Evolutionary conservation across 2,888 invertebrate genomes (phyloP), one percentile per base, ranked within the genome.

Genomic region (Hartigia nigra): DNA sequence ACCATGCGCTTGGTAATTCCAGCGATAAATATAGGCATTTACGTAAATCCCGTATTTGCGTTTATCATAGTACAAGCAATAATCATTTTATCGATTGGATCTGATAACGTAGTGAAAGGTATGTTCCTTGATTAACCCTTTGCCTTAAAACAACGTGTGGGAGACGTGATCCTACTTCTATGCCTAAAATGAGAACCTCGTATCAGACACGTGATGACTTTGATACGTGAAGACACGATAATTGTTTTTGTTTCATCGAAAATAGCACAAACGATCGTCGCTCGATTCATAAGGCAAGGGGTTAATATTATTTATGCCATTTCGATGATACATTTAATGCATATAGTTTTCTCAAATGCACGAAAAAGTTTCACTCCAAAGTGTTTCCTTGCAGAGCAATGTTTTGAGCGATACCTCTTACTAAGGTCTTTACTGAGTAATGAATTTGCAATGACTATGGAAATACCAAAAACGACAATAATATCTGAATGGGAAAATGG

Each of bases 31-130:
- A 90, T 96, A 69, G 95, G 96, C 89, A 92, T 96, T 82, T 97
- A 97, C 87, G 94, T 95, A 69, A 97, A 97, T 92, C 96, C 96
- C 0, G 93, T 94, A 39, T 92, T 96, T 82, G 95, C 95, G 87
- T 95, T 95, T 92, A 87, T 96, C 34, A 93, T 95, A 55, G 94
- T 95, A 82, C 93, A 95, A 0, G 94, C 95, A 0, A 91, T 95
- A 74, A 88, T 96, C 76, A 91, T 93, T 55, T 85, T 93, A 75
- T 91, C 93, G 75, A 89, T 93, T 84, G 87, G 88, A 79, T 81
- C 84, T 70, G 75, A 81, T 74, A 84, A 86, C n/a, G 84, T 90
- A 36, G 84, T 83, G 75, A 89, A 89, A 91, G 92, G 92, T 92
- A 84, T 9, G 23, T 55, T 23, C 9, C 23, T 55, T 9, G 39